These are phyloP conservation scores for Saxidomus purpurata DNA, from an alignment of 1,140 invertebrate genomes.

Conservation along the genomic window DNA sequence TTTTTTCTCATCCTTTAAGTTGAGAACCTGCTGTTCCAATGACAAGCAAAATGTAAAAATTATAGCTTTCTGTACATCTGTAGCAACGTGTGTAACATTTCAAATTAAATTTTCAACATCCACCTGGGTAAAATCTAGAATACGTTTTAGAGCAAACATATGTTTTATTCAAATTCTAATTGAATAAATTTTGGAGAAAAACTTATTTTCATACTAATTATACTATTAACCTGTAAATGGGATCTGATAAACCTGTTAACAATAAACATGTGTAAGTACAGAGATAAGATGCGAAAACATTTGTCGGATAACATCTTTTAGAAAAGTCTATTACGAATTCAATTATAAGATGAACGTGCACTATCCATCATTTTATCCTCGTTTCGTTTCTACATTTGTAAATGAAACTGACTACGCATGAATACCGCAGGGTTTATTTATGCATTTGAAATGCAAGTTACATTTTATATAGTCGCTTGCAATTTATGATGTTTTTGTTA, in stretches of 20 bases:
- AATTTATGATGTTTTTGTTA: too few relatives aligned
- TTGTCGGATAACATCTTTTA: conserved; percentile 15
- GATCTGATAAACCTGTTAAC: conserved; percentile 39
- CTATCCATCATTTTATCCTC: conserved; percentile 44
- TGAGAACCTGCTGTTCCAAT: background rate
- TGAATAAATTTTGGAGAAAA: conserved; percentile 53
- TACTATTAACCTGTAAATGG: conserved; percentile 59
- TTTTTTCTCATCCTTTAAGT: background rate
- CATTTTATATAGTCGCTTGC: too few relatives aligned
- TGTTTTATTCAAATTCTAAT: conserved; percentile 51
- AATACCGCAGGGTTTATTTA: background rate
- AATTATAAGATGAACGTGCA: conserved; percentile 24
- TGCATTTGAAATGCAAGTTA: background rate
- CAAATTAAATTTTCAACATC: background rate
- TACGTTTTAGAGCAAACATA: conserved; percentile 16
- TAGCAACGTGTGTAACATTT: background rate
- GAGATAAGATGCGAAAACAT: conserved; percentile 53
- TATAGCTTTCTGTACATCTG: background rate
- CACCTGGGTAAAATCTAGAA: conserved; percentile 1
- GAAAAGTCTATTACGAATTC: conserved; percentile 50
- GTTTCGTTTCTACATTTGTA: conserved; percentile 31
- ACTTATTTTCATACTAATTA: conserved; percentile 66
- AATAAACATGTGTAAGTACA: conserved; percentile 48
- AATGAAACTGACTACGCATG: conserved; percentile 16
- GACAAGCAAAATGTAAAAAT: background rate